Percentiles rank a stretch among this genome's conserved stretches.
phyloP scores from a whole-genome alignment of 2,888 invertebrate species.

The Callosobruchus maculatus region DNA sequence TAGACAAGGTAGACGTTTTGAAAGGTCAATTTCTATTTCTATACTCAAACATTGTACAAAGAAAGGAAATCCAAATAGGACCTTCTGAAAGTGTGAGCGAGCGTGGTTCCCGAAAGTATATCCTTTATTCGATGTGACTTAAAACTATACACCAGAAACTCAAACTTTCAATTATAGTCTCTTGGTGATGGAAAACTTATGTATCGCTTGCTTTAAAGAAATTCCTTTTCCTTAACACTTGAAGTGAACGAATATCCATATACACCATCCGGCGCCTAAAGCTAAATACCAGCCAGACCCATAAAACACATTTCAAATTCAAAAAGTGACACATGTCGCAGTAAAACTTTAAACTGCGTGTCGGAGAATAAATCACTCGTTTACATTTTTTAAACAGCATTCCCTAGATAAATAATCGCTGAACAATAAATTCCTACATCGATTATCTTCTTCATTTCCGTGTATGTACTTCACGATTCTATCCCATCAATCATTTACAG shows the following conservation, averaged over 20 bases:
- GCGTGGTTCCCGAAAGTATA: no score
- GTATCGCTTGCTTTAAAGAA: no score
- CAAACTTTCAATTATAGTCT: no score
- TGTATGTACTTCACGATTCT: background rate
- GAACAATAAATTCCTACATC: background rate
- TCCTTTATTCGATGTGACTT: no score
- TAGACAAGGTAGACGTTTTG: no score
- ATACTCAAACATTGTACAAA: no score
- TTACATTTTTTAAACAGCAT: background rate
- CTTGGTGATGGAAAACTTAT: no score
- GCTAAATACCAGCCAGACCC: background rate
- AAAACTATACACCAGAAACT: no score
- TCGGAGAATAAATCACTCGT: background rate
- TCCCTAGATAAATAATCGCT: background rate
- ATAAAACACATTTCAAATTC: background rate
- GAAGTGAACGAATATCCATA: background rate
- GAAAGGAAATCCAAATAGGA: no score
- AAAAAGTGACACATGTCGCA: background rate
- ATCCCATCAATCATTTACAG: background rate
- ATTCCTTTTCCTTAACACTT: background rate
- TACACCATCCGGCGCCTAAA: background rate
- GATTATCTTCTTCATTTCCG: background rate
- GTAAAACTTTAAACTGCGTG: background rate
- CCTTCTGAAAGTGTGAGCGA: no score
- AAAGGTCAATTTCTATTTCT: no score